Evolutionary conservation across 2,113 vertebrate species (phyloP).

Genomic region (Nerophis ophidion): DNA sequence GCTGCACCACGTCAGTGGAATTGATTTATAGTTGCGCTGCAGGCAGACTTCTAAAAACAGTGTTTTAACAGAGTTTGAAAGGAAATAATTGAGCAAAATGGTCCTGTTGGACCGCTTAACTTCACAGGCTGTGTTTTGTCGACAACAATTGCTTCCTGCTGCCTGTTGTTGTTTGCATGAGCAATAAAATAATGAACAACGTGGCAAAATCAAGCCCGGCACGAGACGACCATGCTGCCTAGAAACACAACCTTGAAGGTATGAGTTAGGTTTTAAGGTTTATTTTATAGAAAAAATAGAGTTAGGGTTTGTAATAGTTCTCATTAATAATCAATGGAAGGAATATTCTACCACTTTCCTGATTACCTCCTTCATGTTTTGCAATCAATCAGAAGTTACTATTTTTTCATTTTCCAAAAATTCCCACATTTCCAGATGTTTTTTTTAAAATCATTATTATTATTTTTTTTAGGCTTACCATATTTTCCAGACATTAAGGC

Average conservation of each 20-base stretch:
- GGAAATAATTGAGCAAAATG: constrained; percentile 10
- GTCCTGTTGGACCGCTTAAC: constrained; percentile 18
- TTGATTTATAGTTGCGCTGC: constrained; percentile 6
- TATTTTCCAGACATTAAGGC: too few species aligned
- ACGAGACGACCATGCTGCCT: neutral
- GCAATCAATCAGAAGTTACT: too few species aligned
- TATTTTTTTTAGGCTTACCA: too few species aligned
- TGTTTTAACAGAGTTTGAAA: constrained; percentile 6
- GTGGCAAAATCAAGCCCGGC: constrained; percentile 8
- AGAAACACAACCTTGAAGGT: neutral
- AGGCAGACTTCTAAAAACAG: constrained; percentile 1
- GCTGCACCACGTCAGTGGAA: neutral
- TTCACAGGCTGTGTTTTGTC: constrained; percentile 35
- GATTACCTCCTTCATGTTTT: too few species aligned
- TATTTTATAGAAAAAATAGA: too few species aligned
- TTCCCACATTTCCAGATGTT: too few species aligned
- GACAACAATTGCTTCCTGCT: constrained; percentile 12
- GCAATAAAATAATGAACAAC: constrained; percentile 33
- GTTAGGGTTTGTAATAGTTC: too few species aligned
- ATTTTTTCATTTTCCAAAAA: too few species aligned
- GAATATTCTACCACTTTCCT: too few species aligned
- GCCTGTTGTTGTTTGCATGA: constrained; percentile 23
- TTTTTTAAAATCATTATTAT: too few species aligned
- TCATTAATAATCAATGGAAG: too few species aligned
- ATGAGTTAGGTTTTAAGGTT: too few species aligned